Base-by-base conservation (phyloP, 1,140 invertebrate species). In the Tribolium madens region DNA sequence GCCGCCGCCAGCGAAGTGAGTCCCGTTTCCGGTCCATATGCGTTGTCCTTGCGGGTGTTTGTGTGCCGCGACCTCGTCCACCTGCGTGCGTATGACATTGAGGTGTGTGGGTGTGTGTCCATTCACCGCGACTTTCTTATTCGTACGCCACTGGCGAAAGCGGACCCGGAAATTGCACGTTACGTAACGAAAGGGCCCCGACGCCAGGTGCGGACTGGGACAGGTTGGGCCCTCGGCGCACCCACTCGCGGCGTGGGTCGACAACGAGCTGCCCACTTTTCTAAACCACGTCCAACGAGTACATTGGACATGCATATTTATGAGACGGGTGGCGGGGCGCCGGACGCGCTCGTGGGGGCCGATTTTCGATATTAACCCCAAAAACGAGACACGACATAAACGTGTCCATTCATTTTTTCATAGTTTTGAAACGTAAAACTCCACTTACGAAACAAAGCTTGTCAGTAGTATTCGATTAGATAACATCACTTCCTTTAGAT, bases 31-130 rank as follows among this genome's bases (percentile, higher is more conserved):
- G 46, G 70, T 47, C 50, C 17, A 50, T 73, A 52, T 73, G 31
- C 50, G 70, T 50, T 15, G 42, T 53, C 48, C 14, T 73, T 52
- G 71, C 21, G 33, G n/a, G 33, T 52, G 46, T 68, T 69, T 60
- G 71, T 79, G 36, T 75, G 73, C 33, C 75, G 47, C 78, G 71
- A 70, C 75, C 71, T 75, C 74, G 73, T 73, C 60, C 80, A 76
- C 72, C 74, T 81, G 79, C 76, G 75, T 82, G 79, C 76, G 77
- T 83, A 79, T 82, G 83, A 83, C 83, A 84, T 83, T 84, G 83
- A 81, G 76, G 77, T 79, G 81, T 82, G 83, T 83, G 82, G 80
- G 82, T 80, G 81, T 83, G 80, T 78, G 81, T 82, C 81, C 81
- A 83, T 76, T 77, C 76, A 79, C 75, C 76, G 68, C 60, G 31